Evolutionary conservation across 64 coral and sea anemone species (phyloP).

Genomic region (Cladopsammia gracilis): DNA sequence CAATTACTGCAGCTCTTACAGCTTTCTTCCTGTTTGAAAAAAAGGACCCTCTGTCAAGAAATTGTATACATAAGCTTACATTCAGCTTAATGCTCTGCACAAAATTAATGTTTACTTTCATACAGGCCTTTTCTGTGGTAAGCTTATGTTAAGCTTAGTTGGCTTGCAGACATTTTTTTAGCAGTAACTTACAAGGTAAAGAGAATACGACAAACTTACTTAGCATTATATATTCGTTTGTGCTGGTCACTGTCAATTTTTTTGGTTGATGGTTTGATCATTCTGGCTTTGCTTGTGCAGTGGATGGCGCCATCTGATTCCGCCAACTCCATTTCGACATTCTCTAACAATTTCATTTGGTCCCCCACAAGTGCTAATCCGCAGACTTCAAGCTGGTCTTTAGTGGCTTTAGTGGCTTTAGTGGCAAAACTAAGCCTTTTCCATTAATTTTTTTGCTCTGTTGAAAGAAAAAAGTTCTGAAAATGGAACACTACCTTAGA

Average conservation of each 20-base stretch:
- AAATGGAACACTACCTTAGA: not conserved
- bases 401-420: not conserved
- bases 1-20: not conserved
- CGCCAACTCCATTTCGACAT: not conserved
- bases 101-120: too few relatives aligned
- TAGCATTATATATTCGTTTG: constrained; percentile 5
- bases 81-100: too few relatives aligned
- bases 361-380: not conserved
- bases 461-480: not conserved
- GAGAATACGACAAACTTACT: not conserved
- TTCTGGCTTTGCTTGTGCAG: too few relatives aligned
- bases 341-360: constrained; percentile 1
- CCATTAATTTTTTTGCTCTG: constrained; percentile 3
- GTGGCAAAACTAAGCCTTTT: not conserved
- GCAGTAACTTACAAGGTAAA: too few relatives aligned
- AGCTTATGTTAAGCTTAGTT: too few relatives aligned
- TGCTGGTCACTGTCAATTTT: not conserved
- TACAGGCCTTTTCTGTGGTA: too few relatives aligned
- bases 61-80: too few relatives aligned
- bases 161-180: too few relatives aligned
- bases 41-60: too few relatives aligned
- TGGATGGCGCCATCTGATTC: too few relatives aligned
- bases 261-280: too few relatives aligned
- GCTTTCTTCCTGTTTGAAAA: not conserved
- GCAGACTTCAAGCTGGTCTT: not conserved